These are phyloP conservation scores for Nannospalax galili DNA, from an alignment of 2,113 vertebrate species.

Conservation along the genomic window DNA sequence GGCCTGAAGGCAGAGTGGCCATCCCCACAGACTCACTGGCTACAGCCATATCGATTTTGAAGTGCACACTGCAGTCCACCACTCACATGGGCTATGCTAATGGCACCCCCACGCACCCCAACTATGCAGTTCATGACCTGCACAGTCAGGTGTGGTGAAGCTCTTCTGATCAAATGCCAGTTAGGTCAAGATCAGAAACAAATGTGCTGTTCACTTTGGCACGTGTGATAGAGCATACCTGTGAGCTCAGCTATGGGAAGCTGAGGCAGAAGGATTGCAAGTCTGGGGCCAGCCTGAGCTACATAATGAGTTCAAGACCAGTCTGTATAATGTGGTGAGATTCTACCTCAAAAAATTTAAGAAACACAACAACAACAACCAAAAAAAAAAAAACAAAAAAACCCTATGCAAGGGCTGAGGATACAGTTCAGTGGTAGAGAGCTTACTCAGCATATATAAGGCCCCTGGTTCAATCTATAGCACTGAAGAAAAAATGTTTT, in stretches of 20 bases:
- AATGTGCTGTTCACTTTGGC: background rate
- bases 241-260: too few species aligned
- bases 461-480: background rate
- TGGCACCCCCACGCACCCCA: background rate
- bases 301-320: background rate
- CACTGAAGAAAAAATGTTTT: background rate
- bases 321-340: background rate
- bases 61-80: background rate
- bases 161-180: background rate
- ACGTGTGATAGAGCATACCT: too few species aligned
- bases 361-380: too few species aligned
- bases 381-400: background rate
- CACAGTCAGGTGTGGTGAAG: background rate
- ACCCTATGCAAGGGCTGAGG: background rate
- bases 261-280: too few species aligned
- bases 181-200: background rate
- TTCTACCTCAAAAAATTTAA: background rate
- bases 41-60: background rate
- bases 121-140: background rate
- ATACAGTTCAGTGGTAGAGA: background rate
- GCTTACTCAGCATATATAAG: background rate
- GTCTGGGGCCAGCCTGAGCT: too few species aligned
- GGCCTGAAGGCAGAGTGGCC: background rate
- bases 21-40: background rate
- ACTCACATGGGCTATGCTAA: background rate